Evolutionary conservation across 1,140 invertebrate species (phyloP).

Genomic region (Mylabris phalerata): DNA sequence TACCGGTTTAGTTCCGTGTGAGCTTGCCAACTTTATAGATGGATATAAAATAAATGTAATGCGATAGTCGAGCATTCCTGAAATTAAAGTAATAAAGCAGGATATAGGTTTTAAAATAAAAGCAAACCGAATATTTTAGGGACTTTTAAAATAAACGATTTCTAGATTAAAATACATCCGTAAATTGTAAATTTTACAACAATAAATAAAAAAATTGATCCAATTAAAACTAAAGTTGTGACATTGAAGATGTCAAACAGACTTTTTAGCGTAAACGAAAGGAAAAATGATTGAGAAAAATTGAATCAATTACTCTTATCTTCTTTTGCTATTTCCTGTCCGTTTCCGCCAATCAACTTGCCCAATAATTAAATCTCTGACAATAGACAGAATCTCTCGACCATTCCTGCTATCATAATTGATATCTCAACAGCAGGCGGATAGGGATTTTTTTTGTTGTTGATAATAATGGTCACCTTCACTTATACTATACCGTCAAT

Average conservation of each 20-base stretch:
- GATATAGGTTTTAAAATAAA: conserved; percentile 18
- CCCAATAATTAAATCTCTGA: conserved; percentile 14
- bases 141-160: conserved; percentile 11
- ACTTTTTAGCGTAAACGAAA: conserved; percentile 1
- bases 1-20: conserved; percentile 4
- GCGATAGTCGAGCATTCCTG: conserved; percentile 18
- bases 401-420: conserved; percentile 13
- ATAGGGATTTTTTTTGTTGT: background rate
- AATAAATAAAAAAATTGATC: conserved; percentile 5
- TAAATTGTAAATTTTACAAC: conserved; percentile 8
- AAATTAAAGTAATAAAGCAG: conserved; percentile 21
- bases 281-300: conserved; percentile 11
- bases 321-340: background rate
- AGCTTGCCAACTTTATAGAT: conserved; percentile 15
- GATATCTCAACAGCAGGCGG: conserved; percentile 10
- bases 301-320: conserved; percentile 17
- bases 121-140: conserved; percentile 18
- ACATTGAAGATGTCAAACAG: conserved; percentile 6
- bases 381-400: background rate
- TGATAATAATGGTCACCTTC: conserved; percentile 9
- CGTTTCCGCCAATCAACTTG: conserved; percentile 12
- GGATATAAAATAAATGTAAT: conserved; percentile 17
- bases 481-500: background rate
- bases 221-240: conserved; percentile 11
- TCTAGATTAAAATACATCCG: conserved; percentile 5